These are phyloP conservation scores for Trissolcus brochymenae DNA, from an alignment of 2,888 invertebrate species.

Conservation along the genomic window DNA sequence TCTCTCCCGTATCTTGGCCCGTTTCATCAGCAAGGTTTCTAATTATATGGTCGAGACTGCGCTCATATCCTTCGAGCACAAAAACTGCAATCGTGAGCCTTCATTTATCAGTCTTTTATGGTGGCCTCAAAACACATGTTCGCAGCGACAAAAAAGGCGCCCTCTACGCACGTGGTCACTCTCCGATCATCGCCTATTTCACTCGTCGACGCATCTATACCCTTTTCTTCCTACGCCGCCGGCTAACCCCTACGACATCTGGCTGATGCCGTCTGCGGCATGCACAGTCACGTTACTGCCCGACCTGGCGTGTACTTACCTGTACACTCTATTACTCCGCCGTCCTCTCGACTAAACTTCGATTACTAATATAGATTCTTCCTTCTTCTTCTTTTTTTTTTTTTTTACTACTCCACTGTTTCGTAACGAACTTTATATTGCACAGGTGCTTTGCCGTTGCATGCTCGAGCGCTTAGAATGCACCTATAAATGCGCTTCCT, in stretches of 20 bases:
- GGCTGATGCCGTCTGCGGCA: slow-evolving; percentile 53
- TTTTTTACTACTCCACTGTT: slow-evolving; percentile 17
- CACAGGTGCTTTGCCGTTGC: slow-evolving; percentile 31
- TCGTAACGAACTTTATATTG: slow-evolving; percentile 27
- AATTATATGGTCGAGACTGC: slow-evolving; percentile 35
- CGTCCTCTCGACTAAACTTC: slow-evolving; percentile 48
- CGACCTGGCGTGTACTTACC: slow-evolving; percentile 53
- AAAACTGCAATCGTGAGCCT: slow-evolving; percentile 44
- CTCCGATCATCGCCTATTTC: slow-evolving; percentile 51
- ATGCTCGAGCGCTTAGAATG: slow-evolving; percentile 23
- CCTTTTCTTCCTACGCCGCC: slow-evolving; percentile 45
- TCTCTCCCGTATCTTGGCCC: neutral
- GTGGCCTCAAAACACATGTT: slow-evolving; percentile 49
- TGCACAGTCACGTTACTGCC: slow-evolving; percentile 47
- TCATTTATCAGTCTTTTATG: slow-evolving; percentile 51
- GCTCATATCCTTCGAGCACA: slow-evolving; percentile 40
- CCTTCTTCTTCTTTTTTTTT: too few relatives aligned
- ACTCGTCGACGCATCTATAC: slow-evolving; percentile 41
- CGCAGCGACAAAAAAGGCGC: slow-evolving; percentile 30
- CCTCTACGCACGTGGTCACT: slow-evolving; percentile 41
- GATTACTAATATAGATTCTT: slow-evolving; percentile 40
- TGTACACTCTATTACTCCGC: slow-evolving; percentile 50
- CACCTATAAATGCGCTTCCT: slow-evolving; percentile 25
- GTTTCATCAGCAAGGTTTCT: slow-evolving; percentile 17
- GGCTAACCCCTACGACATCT: slow-evolving; percentile 51